Conservation (phyloP, 2,888 invertebrate species). For the Epiblema foenella region DNA sequence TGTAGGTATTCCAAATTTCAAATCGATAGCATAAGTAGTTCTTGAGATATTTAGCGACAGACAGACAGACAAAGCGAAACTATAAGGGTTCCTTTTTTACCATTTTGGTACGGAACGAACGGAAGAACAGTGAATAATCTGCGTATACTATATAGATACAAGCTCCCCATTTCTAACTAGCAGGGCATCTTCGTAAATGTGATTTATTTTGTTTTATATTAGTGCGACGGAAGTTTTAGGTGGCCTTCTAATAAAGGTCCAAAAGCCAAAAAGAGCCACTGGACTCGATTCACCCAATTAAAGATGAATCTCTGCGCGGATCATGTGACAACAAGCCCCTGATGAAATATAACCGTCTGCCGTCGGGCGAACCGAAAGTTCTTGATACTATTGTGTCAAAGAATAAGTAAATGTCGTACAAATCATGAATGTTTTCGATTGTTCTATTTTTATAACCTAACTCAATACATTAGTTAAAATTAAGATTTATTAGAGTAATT, state of each 20-base stretch:
- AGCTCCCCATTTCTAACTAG: not conserved
- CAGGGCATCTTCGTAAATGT: not conserved
- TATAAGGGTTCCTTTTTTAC: too few species aligned
- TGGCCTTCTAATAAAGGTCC: constrained; percentile 60
- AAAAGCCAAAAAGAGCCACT: constrained; percentile 59
- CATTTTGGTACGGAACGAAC: too few species aligned
- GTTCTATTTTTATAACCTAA: not conserved
- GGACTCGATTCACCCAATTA: constrained; percentile 75
- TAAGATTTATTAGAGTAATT: too few species aligned
- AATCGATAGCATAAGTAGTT: too few species aligned
- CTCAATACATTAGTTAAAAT: too few species aligned
- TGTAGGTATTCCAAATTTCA: too few species aligned
- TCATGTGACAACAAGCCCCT: constrained; percentile 77
- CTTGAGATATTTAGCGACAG: too few species aligned
- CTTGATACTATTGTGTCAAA: constrained; percentile 67
- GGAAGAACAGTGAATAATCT: not conserved
- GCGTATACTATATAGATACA: too few species aligned
- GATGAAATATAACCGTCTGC: constrained; percentile 74
- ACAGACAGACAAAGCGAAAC: too few species aligned
- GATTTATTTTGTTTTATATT: constrained; percentile 43
- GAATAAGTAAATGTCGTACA: too few species aligned
- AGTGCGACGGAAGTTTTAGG: constrained; percentile 44
- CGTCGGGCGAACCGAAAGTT: constrained; percentile 48
- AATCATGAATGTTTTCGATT: not conserved
- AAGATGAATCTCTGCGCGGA: constrained; percentile 79